Conservation (phyloP, 2,888 invertebrate genomes). For the Pomacea canaliculata region DNA sequence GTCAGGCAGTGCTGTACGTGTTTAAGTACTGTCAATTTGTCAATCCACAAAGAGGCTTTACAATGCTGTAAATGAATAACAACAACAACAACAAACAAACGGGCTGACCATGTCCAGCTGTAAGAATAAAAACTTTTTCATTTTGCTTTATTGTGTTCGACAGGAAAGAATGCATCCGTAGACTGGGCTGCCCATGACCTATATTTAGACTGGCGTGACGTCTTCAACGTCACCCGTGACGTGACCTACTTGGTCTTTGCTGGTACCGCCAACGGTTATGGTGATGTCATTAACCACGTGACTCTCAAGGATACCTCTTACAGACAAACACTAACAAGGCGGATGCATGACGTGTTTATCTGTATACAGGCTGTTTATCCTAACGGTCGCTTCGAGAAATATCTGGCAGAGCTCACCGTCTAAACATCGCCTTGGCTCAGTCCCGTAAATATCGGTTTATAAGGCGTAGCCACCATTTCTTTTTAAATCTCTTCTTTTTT, state of each 20-base stretch:
- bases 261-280: conserved; percentile 11
- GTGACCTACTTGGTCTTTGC: conserved; percentile 17
- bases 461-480: too few species aligned
- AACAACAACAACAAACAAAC: too few species aligned
- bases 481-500: too few species aligned
- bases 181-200: background rate
- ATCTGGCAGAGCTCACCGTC: background rate
- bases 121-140: background rate
- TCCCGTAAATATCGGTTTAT: too few species aligned
- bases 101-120: background rate
- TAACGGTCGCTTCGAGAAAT: background rate
- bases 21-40: too few species aligned
- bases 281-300: conserved; percentile 25
- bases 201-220: conserved; percentile 5
- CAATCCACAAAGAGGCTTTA: too few species aligned
- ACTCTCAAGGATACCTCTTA: background rate
- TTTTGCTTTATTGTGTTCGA: background rate
- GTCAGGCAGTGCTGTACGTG: too few species aligned
- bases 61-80: too few species aligned
- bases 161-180: background rate
- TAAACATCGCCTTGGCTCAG: too few species aligned
- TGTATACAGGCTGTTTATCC: conserved; percentile 9
- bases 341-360: background rate
- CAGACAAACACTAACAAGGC: background rate
- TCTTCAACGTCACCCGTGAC: conserved; percentile 16